These are phyloP conservation scores for Regulus satrapa DNA, from an alignment of 2,113 vertebrate genomes.

Conservation along the genomic window DNA sequence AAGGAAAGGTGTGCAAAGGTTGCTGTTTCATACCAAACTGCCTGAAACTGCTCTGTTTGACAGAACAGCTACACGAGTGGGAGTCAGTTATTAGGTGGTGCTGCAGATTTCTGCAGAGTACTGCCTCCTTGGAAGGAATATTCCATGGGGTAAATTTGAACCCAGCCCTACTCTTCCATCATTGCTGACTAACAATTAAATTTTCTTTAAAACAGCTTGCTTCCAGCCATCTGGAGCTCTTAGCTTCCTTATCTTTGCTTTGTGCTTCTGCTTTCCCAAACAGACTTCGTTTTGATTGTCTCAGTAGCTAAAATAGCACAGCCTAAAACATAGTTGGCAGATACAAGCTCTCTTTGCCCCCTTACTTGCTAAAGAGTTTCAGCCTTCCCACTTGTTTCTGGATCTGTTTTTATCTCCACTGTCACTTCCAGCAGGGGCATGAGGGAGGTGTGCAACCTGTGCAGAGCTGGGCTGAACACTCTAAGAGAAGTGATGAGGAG, in stretches of 20 bases:
- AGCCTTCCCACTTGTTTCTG: not conserved
- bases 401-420: not conserved
- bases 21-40: not conserved
- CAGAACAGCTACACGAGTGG: not conserved
- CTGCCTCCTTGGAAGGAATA: not conserved
- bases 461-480: not conserved
- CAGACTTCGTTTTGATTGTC: not conserved
- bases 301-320: not conserved
- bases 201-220: not conserved
- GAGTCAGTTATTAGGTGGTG: not conserved
- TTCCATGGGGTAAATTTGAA: not conserved
- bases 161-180: not conserved
- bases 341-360: not conserved
- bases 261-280: not conserved
- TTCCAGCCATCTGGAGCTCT: not conserved
- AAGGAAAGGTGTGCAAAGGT: not conserved
- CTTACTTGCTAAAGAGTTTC: not conserved
- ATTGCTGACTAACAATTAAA: not conserved
- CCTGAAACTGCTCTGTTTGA: not conserved
- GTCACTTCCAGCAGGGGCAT: not conserved
- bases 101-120: not conserved
- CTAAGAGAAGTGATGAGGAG: constrained; percentile 32
- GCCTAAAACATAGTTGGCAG: not conserved
- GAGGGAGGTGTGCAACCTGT: not conserved
- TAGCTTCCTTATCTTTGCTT: not conserved